These are phyloP conservation scores for Oryzias dopingdopingensis DNA, from an alignment of 2,797 vertebrate species.

Conservation along the genomic window DNA sequence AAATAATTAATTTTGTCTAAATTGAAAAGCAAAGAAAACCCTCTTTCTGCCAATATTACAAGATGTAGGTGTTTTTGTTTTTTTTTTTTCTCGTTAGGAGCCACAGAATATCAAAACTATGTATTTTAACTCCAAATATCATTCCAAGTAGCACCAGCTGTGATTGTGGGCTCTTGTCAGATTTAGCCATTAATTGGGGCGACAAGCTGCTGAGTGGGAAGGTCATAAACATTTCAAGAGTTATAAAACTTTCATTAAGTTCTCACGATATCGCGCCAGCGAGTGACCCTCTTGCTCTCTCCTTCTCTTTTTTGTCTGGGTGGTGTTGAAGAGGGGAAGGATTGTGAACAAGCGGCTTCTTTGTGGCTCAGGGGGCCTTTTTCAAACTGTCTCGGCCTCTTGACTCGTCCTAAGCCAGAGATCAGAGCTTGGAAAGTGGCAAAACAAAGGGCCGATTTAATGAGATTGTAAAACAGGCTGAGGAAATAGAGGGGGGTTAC, in stretches of 20 bases:
- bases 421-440: conserved; percentile 85
- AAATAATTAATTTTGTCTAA: neutral
- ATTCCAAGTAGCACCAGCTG: conserved; percentile 30
- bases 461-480: conserved; percentile 84
- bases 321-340: conserved; percentile 67
- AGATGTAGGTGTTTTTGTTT: no score
- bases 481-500: conserved; percentile 64
- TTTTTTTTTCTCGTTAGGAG: neutral
- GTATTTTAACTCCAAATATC: conserved; percentile 1
- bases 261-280: conserved; percentile 85
- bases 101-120: conserved; percentile 5
- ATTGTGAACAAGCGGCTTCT: conserved; percentile 77
- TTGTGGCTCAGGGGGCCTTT: conserved; percentile 80
- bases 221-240: conserved; percentile 89
- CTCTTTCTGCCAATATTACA: no score
- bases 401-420: conserved; percentile 85
- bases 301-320: conserved; percentile 60
- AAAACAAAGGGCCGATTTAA: conserved; percentile 85
- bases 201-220: conserved; percentile 81
- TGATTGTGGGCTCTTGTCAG: conserved; percentile 53
- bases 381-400: conserved; percentile 84
- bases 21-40: neutral
- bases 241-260: conserved; percentile 90
- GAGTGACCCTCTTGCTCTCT: conserved; percentile 75
- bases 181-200: conserved; percentile 73